A percentile compares a stretch with the other conserved stretches of the same genome.
phyloP scores from a whole-genome alignment of 2,888 invertebrate genomes.

The Gandaritis pyraliata region DNA sequence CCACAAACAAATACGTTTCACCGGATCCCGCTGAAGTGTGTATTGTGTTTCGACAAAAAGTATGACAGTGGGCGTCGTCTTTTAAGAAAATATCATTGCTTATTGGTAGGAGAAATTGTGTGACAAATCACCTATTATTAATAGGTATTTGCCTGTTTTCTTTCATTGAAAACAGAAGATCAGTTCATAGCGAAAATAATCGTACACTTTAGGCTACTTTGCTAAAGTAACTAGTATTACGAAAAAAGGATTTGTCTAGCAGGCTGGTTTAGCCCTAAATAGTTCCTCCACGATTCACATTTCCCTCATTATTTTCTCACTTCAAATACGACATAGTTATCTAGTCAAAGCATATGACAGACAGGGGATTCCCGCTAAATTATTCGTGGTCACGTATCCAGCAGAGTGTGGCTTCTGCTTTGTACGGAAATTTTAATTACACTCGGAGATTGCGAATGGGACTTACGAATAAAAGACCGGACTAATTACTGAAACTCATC shows the following conservation, averaged over 20 bases:
- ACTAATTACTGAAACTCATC: conserved; percentile 45
- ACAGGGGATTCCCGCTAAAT: conserved; percentile 71
- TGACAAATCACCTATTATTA: neutral
- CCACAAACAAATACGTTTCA: conserved; percentile 51
- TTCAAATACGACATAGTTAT: conserved; percentile 57
- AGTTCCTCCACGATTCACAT: conserved; percentile 54
- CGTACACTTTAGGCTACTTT: too few relatives aligned
- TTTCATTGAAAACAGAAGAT: too few relatives aligned
- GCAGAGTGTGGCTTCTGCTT: conserved; percentile 67
- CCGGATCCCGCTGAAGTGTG: conserved; percentile 58
- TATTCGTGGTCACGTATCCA: conserved; percentile 76
- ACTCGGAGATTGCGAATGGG: conserved; percentile 37
- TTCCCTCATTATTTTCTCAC: conserved; percentile 62
- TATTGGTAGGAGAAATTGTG: neutral
- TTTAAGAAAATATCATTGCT: conserved; percentile 5
- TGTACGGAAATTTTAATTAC: conserved; percentile 79
- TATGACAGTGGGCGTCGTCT: conserved; percentile 52
- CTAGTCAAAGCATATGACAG: conserved; percentile 67
- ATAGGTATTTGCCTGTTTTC: too few relatives aligned
- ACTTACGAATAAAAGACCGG: conserved; percentile 34
- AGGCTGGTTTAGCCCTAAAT: neutral
- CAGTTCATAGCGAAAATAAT: too few relatives aligned
- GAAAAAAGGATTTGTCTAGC: too few relatives aligned
- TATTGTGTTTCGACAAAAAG: conserved; percentile 61
- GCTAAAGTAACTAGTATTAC: too few relatives aligned